These are phyloP conservation scores for Sorex maritimensis DNA, from an alignment of 2,797 vertebrate species.

Conservation along the genomic window DNA sequence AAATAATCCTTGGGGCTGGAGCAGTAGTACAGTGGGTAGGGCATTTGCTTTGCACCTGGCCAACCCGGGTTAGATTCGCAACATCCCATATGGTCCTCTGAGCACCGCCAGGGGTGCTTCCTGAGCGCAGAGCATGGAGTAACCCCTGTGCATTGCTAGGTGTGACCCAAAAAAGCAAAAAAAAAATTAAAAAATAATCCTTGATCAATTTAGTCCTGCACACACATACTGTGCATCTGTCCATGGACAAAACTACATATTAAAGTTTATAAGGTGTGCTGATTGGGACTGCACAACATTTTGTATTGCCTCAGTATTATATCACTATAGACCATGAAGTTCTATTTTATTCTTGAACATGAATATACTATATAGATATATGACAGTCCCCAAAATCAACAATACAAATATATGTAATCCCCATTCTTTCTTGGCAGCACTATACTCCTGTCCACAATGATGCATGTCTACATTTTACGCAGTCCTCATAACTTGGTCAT, in stretches of 20 bases:
- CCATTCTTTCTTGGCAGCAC: conserved; percentile 24
- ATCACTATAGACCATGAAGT: conserved; percentile 12
- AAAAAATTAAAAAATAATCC: neutral
- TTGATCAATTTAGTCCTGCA: conserved; percentile 3
- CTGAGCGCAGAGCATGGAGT: too few species aligned
- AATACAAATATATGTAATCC: conserved; percentile 31
- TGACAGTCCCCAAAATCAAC: neutral
- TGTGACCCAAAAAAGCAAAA: too few species aligned
- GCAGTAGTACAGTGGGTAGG: too few species aligned
- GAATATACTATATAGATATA: conserved; percentile 29
- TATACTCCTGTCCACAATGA: neutral
- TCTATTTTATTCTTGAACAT: conserved; percentile 26
- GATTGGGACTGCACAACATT: conserved; percentile 23
- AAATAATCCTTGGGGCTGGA: neutral
- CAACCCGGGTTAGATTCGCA: too few species aligned
- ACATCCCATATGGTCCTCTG: too few species aligned
- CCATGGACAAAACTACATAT: neutral
- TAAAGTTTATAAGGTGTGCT: conserved; percentile 34
- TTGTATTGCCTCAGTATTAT: conserved; percentile 14
- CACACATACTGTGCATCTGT: conserved; percentile 53
- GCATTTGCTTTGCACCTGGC: too few species aligned
- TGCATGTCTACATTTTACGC: neutral
- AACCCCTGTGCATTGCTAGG: too few species aligned
- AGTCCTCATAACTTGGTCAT: neutral
- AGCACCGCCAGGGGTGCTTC: too few species aligned